These are phyloP conservation scores for Strigamia crassipes DNA, from an alignment of 2,888 invertebrate genomes.

Conservation along the genomic window DNA sequence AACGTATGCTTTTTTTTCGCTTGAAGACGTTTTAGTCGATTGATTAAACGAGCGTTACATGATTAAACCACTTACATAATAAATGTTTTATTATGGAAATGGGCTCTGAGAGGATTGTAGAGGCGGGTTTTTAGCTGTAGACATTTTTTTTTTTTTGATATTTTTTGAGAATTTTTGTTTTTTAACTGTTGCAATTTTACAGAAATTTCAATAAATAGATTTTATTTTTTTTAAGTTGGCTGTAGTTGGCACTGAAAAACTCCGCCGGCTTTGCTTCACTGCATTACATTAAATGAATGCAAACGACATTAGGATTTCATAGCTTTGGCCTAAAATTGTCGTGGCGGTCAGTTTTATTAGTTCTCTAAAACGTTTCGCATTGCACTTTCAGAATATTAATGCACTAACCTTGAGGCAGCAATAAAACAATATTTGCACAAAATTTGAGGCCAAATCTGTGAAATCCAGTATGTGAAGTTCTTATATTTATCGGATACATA, in stretches of 20 bases:
- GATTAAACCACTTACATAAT: slow-evolving; percentile 22
- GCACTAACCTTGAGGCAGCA: neutral
- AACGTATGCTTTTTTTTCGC: too few relatives aligned
- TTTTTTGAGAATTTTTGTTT: too few relatives aligned
- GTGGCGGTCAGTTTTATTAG: too few relatives aligned
- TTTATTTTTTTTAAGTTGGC: too few relatives aligned
- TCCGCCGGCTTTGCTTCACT: neutral
- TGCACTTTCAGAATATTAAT: too few relatives aligned
- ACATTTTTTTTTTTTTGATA: neutral
- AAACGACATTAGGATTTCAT: neutral
- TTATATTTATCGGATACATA: too few relatives aligned
- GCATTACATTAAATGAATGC: neutral
- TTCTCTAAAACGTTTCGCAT: too few relatives aligned
- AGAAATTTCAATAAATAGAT: too few relatives aligned
- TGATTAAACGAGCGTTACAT: neutral
- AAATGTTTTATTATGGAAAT: slow-evolving; percentile 18
- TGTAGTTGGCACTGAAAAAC: neutral
- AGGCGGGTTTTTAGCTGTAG: neutral
- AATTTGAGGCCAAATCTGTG: neutral
- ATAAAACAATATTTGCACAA: neutral
- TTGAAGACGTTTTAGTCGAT: too few relatives aligned
- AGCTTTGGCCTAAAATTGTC: too few relatives aligned
- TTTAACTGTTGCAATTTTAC: too few relatives aligned
- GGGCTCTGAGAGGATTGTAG: neutral
- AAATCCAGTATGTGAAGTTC: neutral